Conservation (phyloP, 2,888 invertebrate species). For the Eupithecia dodoneata region DNA sequence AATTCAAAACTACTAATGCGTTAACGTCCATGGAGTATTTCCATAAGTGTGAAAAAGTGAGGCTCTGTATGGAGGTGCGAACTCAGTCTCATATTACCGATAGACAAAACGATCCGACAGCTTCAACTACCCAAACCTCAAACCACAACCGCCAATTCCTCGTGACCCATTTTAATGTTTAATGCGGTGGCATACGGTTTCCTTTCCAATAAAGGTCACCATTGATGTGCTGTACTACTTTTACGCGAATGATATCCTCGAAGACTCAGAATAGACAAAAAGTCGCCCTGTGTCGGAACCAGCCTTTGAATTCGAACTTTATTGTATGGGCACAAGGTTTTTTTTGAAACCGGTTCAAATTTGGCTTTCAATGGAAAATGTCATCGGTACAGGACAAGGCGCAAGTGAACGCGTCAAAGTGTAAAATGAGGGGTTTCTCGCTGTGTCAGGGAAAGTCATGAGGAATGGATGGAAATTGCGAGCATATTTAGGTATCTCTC, state of each 20-base stretch:
- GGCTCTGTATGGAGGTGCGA: slow-evolving; percentile 78
- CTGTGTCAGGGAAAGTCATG: slow-evolving; percentile 83
- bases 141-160: slow-evolving; percentile 52
- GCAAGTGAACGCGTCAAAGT: slow-evolving; percentile 84
- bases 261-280: slow-evolving; percentile 81
- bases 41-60: slow-evolving; percentile 75
- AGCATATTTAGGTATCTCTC: slow-evolving; percentile 78
- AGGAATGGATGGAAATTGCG: slow-evolving; percentile 83
- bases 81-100: slow-evolving; percentile 77
- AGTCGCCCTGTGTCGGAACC: slow-evolving; percentile 59
- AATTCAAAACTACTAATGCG: slow-evolving; percentile 61
- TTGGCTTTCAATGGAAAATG: slow-evolving; percentile 74
- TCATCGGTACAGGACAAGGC: slow-evolving; percentile 78
- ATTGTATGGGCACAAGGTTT: slow-evolving; percentile 47
- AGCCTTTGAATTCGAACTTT: slow-evolving; percentile 65
- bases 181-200: slow-evolving; percentile 52
- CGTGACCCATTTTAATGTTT: slow-evolving; percentile 52
- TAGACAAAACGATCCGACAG: slow-evolving; percentile 61
- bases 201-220: slow-evolving; percentile 48
- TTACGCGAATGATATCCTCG: slow-evolving; percentile 69
- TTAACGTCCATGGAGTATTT: slow-evolving; percentile 62
- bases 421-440: slow-evolving; percentile 84
- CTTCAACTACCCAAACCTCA: slow-evolving; percentile 70
- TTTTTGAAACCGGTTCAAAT: slow-evolving; percentile 46
- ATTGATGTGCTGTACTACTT: slow-evolving; percentile 60